Conservation (phyloP, 2,113 vertebrate species). For the Tylochromis polylepis region DNA sequence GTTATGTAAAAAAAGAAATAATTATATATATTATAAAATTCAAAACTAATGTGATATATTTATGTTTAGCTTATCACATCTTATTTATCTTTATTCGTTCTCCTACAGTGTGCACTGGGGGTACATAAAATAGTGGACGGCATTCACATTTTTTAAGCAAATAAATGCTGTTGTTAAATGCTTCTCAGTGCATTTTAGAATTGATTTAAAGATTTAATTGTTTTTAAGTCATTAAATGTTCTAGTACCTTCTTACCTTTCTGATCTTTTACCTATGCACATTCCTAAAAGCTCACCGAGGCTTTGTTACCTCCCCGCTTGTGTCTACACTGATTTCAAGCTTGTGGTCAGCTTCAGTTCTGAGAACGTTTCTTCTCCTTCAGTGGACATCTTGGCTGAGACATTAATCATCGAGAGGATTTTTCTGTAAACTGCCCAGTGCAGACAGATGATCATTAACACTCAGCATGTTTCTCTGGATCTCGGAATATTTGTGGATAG, state of each 20-base stretch:
- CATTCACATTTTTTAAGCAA: background rate
- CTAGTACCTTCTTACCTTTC: background rate
- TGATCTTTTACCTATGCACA: background rate
- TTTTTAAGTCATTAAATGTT: background rate
- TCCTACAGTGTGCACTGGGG: background rate
- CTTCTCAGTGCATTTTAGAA: background rate
- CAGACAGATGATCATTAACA: background rate
- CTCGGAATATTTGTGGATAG: background rate
- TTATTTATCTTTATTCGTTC: background rate
- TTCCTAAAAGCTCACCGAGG: background rate
- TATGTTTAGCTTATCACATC: background rate
- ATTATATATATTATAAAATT: too few relatives aligned
- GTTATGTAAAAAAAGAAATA: background rate
- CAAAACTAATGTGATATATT: background rate
- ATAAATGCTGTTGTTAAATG: background rate
- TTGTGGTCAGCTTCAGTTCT: background rate
- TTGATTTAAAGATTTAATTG: background rate
- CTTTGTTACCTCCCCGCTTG: background rate
- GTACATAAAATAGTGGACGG: background rate
- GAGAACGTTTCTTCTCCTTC: background rate
- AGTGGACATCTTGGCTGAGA: background rate
- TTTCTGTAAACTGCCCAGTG: background rate
- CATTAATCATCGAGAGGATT: background rate
- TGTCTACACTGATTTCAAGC: background rate
- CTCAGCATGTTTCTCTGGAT: background rate